phyloP scores from a whole-genome alignment of 1,140 invertebrate genomes.

The Drosophila yakuba region DNA sequence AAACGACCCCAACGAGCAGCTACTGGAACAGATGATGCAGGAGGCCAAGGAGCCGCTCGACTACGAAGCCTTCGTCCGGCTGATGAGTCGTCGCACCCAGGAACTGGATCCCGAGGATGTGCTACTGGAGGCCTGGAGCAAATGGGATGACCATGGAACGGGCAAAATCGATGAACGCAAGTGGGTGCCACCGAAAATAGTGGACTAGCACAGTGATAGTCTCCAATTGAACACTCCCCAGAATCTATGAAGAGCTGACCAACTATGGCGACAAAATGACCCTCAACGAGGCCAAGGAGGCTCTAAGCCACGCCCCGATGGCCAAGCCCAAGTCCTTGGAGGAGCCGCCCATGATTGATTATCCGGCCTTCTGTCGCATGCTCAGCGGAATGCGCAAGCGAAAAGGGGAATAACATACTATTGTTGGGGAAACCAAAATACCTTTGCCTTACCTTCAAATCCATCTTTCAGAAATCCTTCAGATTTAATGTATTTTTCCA shows the following conservation, averaged over 20 bases:
- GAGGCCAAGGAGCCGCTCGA: slow-evolving; percentile 87
- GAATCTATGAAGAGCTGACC: slow-evolving; percentile 87
- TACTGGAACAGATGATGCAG: slow-evolving; percentile 86
- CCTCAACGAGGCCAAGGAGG: slow-evolving; percentile 86
- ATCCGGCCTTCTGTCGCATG: slow-evolving; percentile 87
- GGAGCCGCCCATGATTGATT: slow-evolving; percentile 86
- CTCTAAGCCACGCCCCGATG: slow-evolving; percentile 87
- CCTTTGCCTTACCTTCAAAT: background rate
- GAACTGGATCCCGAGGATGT: slow-evolving; percentile 88
- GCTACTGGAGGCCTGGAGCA: slow-evolving; percentile 86
- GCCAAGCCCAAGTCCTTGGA: slow-evolving; percentile 85
- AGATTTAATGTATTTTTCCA: too few species aligned
- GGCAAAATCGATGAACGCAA: slow-evolving; percentile 87
- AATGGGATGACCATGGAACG: slow-evolving; percentile 87
- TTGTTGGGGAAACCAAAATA: background rate
- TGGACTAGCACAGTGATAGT: background rate
- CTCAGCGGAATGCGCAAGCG: slow-evolving; percentile 86
- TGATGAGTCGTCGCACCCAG: slow-evolving; percentile 87
- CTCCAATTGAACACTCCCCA: slow-evolving; percentile 46
- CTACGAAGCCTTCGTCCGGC: slow-evolving; percentile 87
- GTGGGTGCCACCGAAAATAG: slow-evolving; percentile 69
- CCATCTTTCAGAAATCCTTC: too few species aligned
- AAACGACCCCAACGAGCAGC: slow-evolving; percentile 86
- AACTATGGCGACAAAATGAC: slow-evolving; percentile 87
- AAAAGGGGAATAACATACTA: slow-evolving; percentile 36